Evolutionary conservation across 1,140 invertebrate species (phyloP).

Genomic region (Bombus consobrinus): DNA sequence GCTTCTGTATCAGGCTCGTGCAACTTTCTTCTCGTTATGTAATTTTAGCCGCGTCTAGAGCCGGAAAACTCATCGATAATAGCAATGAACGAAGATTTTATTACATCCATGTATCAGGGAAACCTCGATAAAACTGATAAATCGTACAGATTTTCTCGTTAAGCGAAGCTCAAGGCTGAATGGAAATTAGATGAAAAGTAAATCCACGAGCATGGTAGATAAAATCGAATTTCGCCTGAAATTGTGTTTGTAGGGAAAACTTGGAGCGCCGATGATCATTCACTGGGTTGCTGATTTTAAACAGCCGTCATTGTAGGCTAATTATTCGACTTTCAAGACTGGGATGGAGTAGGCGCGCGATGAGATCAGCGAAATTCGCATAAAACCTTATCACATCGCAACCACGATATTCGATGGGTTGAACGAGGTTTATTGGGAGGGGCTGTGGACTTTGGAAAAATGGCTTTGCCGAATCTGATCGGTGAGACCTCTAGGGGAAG

Average conservation of each 20-base stretch:
- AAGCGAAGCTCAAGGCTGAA: neutral
- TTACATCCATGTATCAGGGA: neutral
- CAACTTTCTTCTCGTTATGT: neutral
- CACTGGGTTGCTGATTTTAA: neutral
- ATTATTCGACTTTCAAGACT: neutral
- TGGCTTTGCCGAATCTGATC: neutral
- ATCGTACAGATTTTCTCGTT: too few relatives aligned
- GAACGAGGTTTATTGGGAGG: neutral
- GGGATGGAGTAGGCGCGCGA: neutral
- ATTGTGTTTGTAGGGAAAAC: constrained; percentile 15
- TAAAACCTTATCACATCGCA: neutral
- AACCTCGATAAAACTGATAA: neutral
- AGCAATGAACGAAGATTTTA: neutral
- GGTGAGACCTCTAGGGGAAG: neutral
- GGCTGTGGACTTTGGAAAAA: neutral
- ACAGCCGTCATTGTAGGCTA: neutral
- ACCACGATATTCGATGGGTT: neutral
- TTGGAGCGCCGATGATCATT: neutral
- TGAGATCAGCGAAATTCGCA: neutral
- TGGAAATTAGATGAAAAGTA: constrained; percentile 16
- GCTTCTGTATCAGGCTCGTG: neutral
- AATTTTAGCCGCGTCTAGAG: neutral
- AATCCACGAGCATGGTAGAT: neutral
- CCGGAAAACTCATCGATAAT: neutral
- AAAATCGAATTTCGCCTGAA: neutral